Conservation (phyloP, 2,888 invertebrate genomes). For the Ennomos fuscantarius region DNA sequence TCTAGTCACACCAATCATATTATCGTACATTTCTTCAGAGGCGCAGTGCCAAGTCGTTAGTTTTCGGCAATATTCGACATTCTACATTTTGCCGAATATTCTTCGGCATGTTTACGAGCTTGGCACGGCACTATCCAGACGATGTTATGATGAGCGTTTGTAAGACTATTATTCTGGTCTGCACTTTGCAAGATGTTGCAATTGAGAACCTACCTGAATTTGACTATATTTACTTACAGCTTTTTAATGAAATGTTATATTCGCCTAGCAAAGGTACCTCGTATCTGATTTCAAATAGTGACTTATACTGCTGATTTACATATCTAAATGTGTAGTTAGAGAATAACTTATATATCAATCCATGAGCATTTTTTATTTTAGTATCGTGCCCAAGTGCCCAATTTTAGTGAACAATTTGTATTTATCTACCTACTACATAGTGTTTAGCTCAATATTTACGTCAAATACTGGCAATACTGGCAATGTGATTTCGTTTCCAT, state of each 20-base stretch:
- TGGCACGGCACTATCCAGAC: constrained; percentile 51
- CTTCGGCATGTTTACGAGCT: constrained; percentile 56
- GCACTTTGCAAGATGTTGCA: not conserved
- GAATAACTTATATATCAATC: too few relatives aligned
- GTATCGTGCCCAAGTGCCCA: too few relatives aligned
- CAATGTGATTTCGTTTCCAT: not conserved
- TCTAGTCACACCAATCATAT: constrained; percentile 10
- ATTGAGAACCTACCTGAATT: not conserved
- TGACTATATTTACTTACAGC: not conserved
- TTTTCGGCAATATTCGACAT: constrained; percentile 43
- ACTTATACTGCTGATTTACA: too few relatives aligned
- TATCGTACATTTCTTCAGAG: constrained; percentile 48
- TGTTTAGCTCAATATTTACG: not conserved
- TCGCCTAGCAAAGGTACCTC: too few relatives aligned
- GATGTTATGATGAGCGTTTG: constrained; percentile 42
- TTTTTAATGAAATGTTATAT: too few relatives aligned
- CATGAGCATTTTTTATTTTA: too few relatives aligned
- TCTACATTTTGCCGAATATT: constrained; percentile 41
- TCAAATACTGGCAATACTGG: constrained; percentile 1
- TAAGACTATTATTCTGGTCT: constrained; percentile 35
- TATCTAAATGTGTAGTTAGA: too few relatives aligned
- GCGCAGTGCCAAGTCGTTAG: constrained; percentile 52
- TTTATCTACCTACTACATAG: too few relatives aligned
- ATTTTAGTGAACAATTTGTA: too few relatives aligned
- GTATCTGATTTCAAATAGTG: too few relatives aligned